Base-by-base conservation (phyloP, 1,140 invertebrate species). In the Subanguina moxae region DNA sequence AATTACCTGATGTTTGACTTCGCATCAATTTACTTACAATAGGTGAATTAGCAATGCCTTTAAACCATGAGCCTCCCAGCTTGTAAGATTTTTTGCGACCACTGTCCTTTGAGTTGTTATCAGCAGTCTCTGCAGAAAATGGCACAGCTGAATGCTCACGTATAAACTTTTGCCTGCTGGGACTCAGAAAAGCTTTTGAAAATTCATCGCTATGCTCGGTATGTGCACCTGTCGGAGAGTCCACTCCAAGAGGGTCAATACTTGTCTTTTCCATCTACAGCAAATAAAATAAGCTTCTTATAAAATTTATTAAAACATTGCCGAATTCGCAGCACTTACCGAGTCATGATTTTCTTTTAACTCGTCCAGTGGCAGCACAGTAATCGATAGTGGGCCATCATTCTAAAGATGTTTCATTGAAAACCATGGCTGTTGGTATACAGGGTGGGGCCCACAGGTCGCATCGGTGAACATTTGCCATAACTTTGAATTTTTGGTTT, bases 151-250 rank as follows among this genome's bases (percentile, higher is more conserved):
- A 71, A 70, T 80, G 77, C 15, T 80, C 72, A 11, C 65, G 46
- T 27, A 79, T 67, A 56, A 78, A 80, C 43, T 76, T 76, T 32
- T 77, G 67, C 42, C 78, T 56, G 32, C 76, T 79, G 13, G 78
- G 77, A 59, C 76, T 81, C 71, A 78, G 76, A 27, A 68, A 56
- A 23, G 52, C 48, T 19, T 52, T 52, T 21, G 48, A 25, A 15
- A 15, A 52, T 3, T 38, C 28, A 43, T 21, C 19, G 17, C n/a
- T 19, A 30, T n/a, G 7, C 23, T 67, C 25, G 45, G 43, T 32
- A 17, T 17, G 43, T 28, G 32, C 21, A 1, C 28, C 42, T 7
- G 23, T 28, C 19, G 45, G 13, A 43, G 43, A 5, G 1, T 25
- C 67, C 23, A 38, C 56, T n/a, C 45, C 64, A 11, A 64, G 52